Percentiles rank a stretch among this genome's conserved stretches.
phyloP scores from a whole-genome alignment of 2,113 vertebrate species.

The Corythoichthys intestinalis region DNA sequence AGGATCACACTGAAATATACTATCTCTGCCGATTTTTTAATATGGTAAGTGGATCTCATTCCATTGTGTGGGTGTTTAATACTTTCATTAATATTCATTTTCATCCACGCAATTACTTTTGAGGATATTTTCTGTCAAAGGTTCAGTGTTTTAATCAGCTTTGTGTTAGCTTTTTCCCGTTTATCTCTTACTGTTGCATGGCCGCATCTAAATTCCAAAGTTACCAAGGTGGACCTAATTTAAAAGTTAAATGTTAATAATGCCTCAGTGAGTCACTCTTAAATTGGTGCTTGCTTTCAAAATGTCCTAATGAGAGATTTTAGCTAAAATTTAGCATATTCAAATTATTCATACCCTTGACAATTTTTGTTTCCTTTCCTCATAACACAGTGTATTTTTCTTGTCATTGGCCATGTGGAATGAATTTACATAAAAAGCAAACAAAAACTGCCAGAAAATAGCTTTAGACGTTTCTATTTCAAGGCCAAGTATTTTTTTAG shows the following conservation, averaged over 20 bases:
- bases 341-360: not conserved
- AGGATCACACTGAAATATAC: not conserved
- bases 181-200: not conserved
- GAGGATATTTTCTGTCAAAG: not conserved
- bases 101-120: not conserved
- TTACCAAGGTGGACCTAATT: not conserved
- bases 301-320: not conserved
- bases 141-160: not conserved
- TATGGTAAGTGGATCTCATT: not conserved
- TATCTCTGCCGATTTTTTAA: not conserved
- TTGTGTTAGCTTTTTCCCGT: not conserved
- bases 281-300: not conserved
- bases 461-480: too few species aligned
- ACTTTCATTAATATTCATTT: not conserved
- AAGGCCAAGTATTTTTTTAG: too few species aligned
- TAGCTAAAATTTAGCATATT: not conserved
- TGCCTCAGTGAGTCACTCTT: not conserved
- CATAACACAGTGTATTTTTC: too few species aligned
- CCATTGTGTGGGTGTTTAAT: not conserved
- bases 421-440: too few species aligned
- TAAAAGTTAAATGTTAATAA: not conserved
- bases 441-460: too few species aligned
- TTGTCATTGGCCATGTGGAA: too few species aligned
- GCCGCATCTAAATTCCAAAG: not conserved
- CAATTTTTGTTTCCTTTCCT: too few species aligned